These are phyloP conservation scores for Phalacrocorax carbo DNA, from an alignment of 2,113 vertebrate genomes.

Conservation along the genomic window DNA sequence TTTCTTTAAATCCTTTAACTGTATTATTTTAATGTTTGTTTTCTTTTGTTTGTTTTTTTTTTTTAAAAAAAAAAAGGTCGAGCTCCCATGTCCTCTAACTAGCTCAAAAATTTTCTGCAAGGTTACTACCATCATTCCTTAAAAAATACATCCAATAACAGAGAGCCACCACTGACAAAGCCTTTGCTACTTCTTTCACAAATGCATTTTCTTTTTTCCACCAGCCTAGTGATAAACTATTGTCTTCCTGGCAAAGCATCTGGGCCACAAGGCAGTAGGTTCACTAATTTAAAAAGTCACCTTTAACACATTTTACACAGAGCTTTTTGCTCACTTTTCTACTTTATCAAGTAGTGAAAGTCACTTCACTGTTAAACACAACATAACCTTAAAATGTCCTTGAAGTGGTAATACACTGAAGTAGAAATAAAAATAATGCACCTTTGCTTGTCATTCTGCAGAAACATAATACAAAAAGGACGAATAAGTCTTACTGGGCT, in stretches of 20 bases:
- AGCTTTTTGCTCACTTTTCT: neutral
- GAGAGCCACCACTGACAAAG: constrained; percentile 10
- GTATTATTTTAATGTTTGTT: no score
- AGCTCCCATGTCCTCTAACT: neutral
- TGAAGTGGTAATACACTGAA: neutral
- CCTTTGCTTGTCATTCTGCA: constrained; percentile 1
- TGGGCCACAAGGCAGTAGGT: neutral
- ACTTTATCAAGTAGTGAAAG: neutral
- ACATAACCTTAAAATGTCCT: neutral
- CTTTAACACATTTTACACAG: neutral
- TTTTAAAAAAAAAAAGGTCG: neutral
- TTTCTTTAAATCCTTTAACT: neutral
- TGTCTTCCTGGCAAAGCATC: neutral
- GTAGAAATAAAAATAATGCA: constrained; percentile 14
- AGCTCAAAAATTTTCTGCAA: neutral
- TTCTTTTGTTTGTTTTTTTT: neutral
- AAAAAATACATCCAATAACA: neutral
- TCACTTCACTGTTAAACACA: neutral
- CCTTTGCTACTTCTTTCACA: neutral
- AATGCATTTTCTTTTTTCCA: neutral
- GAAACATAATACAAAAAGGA: neutral
- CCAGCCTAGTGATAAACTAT: neutral
- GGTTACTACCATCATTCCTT: neutral
- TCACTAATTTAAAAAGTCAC: neutral
- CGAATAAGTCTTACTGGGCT: constrained; percentile 13